These are phyloP conservation scores for Adoxophyes honmai DNA, from an alignment of 1,140 invertebrate genomes.

Conservation along the genomic window DNA sequence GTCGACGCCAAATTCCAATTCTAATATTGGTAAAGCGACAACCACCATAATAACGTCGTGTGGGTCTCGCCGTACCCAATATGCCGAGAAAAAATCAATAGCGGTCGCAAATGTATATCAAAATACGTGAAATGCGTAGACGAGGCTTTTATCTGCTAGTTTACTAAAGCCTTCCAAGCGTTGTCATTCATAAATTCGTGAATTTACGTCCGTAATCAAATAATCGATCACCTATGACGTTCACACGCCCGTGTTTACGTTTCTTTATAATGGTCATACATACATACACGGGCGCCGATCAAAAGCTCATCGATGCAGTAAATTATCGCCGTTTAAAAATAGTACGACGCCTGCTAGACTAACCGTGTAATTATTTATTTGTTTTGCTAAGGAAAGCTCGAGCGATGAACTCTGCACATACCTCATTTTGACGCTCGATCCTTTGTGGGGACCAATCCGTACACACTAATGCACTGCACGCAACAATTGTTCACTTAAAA, in stretches of 20 bases:
- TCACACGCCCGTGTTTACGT: conserved; percentile 52
- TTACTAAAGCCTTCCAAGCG: conserved; percentile 28
- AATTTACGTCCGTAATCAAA: conserved; percentile 49
- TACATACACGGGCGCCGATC: conserved; percentile 44
- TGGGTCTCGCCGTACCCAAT: conserved; percentile 23
- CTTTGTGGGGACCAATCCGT: conserved; percentile 71
- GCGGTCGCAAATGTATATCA: conserved; percentile 16
- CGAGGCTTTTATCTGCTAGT: conserved; percentile 25
- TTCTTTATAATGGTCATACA: conserved; percentile 34
- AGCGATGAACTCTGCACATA: conserved; percentile 65
- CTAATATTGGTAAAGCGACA: not conserved
- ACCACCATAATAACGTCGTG: conserved; percentile 21
- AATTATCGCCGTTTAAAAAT: conserved; percentile 51
- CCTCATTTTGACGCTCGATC: conserved; percentile 70
- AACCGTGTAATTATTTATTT: conserved; percentile 60
- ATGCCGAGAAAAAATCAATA: conserved; percentile 34
- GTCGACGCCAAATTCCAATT: conserved; percentile 4
- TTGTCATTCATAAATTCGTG: conserved; percentile 59
- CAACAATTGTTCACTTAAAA: conserved; percentile 74
- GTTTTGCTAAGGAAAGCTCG: conserved; percentile 63
- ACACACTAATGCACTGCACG: conserved; percentile 71
- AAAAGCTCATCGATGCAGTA: conserved; percentile 37
- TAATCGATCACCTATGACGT: conserved; percentile 57
- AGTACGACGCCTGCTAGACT: conserved; percentile 47
- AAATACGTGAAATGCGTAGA: conserved; percentile 25